phyloP scores from a whole-genome alignment of 2,797 vertebrate genomes.

The Geotrypetes seraphini region DNA sequence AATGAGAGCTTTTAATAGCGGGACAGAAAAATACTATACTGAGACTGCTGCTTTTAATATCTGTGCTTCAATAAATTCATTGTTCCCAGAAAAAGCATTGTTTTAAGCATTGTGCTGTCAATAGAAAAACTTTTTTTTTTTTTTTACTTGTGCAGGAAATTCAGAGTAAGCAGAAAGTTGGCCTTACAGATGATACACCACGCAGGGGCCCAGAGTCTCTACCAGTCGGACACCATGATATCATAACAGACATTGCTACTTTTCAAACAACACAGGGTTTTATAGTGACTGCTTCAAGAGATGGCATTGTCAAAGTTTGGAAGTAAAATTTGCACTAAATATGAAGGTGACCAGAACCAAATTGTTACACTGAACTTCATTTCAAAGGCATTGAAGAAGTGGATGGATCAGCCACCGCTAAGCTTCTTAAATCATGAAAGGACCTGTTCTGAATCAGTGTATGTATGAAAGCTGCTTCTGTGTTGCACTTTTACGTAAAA shows the following conservation, averaged over 20 bases:
- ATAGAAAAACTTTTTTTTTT: no score
- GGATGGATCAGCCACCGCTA: slow-evolving; percentile 1
- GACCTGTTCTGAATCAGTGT: slow-evolving; percentile 16
- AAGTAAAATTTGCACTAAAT: slow-evolving; percentile 53
- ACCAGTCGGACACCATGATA: slow-evolving; percentile 92
- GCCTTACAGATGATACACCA: slow-evolving; percentile 77
- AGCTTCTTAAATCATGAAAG: neutral
- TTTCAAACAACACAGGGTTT: slow-evolving; percentile 97
- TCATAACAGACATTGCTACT: slow-evolving; percentile 91
- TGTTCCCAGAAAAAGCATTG: no score
- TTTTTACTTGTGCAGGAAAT: slow-evolving; percentile 68
- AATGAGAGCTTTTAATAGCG: no score
- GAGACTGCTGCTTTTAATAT: no score
- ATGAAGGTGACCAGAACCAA: slow-evolving; percentile 27
- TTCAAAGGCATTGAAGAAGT: neutral
- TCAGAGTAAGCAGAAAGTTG: slow-evolving; percentile 90
- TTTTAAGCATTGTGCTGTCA: no score
- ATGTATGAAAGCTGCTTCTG: slow-evolving; percentile 9
- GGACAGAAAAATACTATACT: no score
- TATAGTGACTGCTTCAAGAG: slow-evolving; percentile 90
- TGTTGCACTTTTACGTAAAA: slow-evolving; percentile 5
- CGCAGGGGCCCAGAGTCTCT: slow-evolving; percentile 85
- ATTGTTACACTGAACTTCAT: slow-evolving; percentile 20
- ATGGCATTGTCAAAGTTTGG: slow-evolving; percentile 97
- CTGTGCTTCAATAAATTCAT: no score